Evolutionary conservation across 2,888 invertebrate species (phyloP).

Genomic region (Pheosia gnoma): DNA sequence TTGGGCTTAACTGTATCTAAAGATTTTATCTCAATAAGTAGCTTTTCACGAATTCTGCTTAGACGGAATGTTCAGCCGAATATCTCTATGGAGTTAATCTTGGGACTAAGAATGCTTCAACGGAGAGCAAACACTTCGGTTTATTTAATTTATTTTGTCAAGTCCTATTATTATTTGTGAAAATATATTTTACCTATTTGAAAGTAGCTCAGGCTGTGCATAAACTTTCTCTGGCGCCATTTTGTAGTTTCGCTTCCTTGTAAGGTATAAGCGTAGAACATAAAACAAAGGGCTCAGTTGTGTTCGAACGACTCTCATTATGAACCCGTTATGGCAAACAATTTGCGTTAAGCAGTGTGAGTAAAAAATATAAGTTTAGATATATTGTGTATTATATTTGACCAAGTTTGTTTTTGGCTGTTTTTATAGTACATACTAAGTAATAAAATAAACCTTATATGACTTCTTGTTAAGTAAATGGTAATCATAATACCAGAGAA

Average conservation of each 20-base stretch:
- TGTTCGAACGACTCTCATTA: slow-evolving; percentile 38
- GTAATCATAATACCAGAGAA: too few relatives aligned
- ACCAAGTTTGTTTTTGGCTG: slow-evolving; percentile 8
- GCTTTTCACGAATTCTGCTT: slow-evolving; percentile 41
- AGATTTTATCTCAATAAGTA: slow-evolving; percentile 41
- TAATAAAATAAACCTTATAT: too few relatives aligned
- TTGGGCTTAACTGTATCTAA: slow-evolving; percentile 38
- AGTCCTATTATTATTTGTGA: slow-evolving; percentile 24
- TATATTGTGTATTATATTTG: slow-evolving; percentile 8
- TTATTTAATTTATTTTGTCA: slow-evolving; percentile 30
- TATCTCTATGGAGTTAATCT: slow-evolving; percentile 32
- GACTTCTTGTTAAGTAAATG: too few relatives aligned
- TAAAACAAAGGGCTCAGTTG: slow-evolving; percentile 25
- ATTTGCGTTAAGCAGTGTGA: slow-evolving; percentile 6
- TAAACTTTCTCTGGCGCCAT: slow-evolving; percentile 36
- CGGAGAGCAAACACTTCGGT: slow-evolving; percentile 33
- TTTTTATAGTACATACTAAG: too few relatives aligned
- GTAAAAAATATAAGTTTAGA: slow-evolving; percentile 3
- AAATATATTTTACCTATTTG: slow-evolving; percentile 28
- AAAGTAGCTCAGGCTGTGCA: slow-evolving; percentile 23
- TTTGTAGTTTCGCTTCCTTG: slow-evolving; percentile 35
- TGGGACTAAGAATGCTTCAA: slow-evolving; percentile 29
- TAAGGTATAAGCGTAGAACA: slow-evolving; percentile 34
- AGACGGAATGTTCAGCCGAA: slow-evolving; percentile 34
- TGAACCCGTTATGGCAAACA: slow-evolving; percentile 19